phyloP scores from a whole-genome alignment of 2,888 invertebrate genomes.

The Allolobophora icterica region DNA sequence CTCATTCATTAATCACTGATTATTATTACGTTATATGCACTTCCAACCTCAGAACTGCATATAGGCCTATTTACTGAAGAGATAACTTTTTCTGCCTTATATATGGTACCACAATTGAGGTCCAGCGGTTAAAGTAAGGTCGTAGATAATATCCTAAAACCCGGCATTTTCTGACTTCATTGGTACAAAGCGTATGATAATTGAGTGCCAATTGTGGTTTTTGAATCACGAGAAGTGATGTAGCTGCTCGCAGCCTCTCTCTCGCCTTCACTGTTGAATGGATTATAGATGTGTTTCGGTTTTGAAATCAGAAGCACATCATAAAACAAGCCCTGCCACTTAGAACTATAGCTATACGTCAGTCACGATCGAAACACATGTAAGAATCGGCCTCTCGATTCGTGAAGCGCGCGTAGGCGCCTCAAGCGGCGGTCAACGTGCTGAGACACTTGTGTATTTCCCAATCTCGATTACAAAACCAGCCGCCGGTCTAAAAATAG shows the following conservation, averaged over 20 bases:
- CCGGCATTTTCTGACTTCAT: not conserved
- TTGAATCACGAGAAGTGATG: conserved; percentile 7
- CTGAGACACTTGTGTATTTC: not conserved
- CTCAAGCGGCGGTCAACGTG: too few relatives aligned
- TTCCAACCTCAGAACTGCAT: not conserved
- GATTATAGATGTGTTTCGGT: not conserved
- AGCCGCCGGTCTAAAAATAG: not conserved
- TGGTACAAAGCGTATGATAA: not conserved
- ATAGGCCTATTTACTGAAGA: not conserved
- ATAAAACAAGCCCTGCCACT: too few relatives aligned
- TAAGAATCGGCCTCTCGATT: not conserved
- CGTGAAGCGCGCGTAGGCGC: too few relatives aligned
- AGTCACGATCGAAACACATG: conserved; percentile 10
- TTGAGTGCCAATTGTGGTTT: conserved; percentile 2
- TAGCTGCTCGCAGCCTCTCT: not conserved
- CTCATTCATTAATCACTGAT: too few relatives aligned
- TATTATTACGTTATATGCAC: not conserved
- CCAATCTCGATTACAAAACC: not conserved
- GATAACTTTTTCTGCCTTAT: not conserved
- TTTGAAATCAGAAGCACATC: not conserved
- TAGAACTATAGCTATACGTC: not conserved
- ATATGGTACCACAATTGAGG: not conserved
- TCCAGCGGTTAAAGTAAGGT: not conserved
- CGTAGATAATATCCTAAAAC: not conserved
- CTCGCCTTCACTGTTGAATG: not conserved